Evolutionary conservation across 2,888 invertebrate genomes (phyloP).

Genomic region (Athalia rosae): DNA sequence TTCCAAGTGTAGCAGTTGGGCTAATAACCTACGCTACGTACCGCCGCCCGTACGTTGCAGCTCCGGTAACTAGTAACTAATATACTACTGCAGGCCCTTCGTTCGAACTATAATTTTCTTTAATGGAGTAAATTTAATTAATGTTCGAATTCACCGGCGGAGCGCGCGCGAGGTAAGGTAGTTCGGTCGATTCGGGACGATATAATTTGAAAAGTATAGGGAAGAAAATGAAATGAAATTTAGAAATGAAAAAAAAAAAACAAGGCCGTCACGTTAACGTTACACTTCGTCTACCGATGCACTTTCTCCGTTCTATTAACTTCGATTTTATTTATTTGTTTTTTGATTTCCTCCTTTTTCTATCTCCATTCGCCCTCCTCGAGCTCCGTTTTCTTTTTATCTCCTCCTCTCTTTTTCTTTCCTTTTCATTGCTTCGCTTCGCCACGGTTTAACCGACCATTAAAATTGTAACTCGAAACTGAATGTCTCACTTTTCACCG

Average conservation of each 20-base stretch:
- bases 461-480: slow-evolving; percentile 41
- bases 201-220: too few species aligned
- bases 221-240: too few species aligned
- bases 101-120: slow-evolving; percentile 32
- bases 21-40: too few species aligned
- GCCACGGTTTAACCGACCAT: slow-evolving; percentile 33
- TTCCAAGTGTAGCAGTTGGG: neutral
- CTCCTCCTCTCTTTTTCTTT: neutral
- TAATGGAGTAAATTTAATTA: slow-evolving; percentile 39
- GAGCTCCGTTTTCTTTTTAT: slow-evolving; percentile 11
- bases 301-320: neutral
- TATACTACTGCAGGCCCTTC: neutral
- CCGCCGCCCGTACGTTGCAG: too few species aligned
- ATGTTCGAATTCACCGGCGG: neutral
- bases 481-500: slow-evolving; percentile 40
- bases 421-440: neutral
- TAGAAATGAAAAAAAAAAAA: too few species aligned
- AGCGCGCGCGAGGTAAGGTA: neutral
- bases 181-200: too few species aligned
- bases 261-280: neutral
- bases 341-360: slow-evolving; percentile 45
- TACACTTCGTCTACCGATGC: neutral
- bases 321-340: neutral
- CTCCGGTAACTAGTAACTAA: too few species aligned
- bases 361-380: slow-evolving; percentile 49